phyloP scores from a whole-genome alignment of 2,888 invertebrate genomes.

The Prenolepis imparis region DNA sequence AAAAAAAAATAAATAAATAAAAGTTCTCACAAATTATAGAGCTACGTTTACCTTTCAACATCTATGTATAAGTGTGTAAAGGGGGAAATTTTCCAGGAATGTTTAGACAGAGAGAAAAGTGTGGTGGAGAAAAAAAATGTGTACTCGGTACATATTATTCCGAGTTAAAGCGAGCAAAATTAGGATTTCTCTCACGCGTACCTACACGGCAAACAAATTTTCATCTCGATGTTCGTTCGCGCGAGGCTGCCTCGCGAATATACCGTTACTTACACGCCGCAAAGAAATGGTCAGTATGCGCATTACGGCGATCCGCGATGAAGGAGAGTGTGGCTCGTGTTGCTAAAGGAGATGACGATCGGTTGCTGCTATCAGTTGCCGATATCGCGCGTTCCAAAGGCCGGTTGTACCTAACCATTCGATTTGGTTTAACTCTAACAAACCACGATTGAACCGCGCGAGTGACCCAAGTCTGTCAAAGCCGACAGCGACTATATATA shows the following conservation, averaged over 20 bases:
- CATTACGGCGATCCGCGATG: constrained; percentile 30
- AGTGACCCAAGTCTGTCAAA: neutral
- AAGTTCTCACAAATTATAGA: neutral
- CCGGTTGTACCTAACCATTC: constrained; percentile 26
- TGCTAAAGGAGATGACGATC: constrained; percentile 27
- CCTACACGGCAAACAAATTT: constrained; percentile 5
- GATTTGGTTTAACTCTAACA: constrained; percentile 21
- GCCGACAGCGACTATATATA: too few species aligned
- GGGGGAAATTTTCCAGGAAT: neutral
- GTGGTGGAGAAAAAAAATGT: neutral
- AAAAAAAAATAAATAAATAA: too few species aligned
- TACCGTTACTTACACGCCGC: constrained; percentile 44
- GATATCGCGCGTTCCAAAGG: constrained; percentile 52
- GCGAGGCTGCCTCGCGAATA: constrained; percentile 34
- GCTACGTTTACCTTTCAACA: neutral
- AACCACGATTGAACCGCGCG: constrained; percentile 45
- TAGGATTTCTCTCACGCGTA: neutral
- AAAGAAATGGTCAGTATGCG: constrained; percentile 27
- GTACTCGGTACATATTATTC: neutral
- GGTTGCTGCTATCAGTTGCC: constrained; percentile 8
- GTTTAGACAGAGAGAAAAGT: neutral
- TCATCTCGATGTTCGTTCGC: constrained; percentile 38
- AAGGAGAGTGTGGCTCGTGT: neutral
- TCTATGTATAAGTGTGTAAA: neutral
- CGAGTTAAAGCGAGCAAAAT: neutral